Conservation (phyloP, 2,113 vertebrate species). For the Sigmodon hispidus region DNA sequence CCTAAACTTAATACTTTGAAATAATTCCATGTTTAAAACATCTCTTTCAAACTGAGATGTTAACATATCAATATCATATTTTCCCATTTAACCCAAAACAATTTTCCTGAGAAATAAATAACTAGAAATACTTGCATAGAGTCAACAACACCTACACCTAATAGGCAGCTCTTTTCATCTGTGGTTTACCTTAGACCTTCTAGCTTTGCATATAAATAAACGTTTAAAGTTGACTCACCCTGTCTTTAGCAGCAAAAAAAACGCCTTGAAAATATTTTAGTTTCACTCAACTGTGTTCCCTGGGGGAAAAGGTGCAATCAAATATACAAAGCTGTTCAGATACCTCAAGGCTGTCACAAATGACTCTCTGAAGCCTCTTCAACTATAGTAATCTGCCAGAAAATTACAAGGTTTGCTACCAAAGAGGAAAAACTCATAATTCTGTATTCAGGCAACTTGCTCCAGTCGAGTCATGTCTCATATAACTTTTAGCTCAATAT, state of each 20-base stretch:
- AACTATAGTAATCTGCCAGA: not conserved
- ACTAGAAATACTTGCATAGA: not conserved
- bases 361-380: not conserved
- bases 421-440: slow-evolving; percentile 45
- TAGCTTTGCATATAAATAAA: slow-evolving; percentile 18
- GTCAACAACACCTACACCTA: not conserved
- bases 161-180: not conserved
- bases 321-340: not conserved
- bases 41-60: slow-evolving; percentile 48
- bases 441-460: slow-evolving; percentile 52
- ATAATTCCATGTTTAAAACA: slow-evolving; percentile 36
- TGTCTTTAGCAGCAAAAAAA: not conserved
- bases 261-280: slow-evolving; percentile 15
- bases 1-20: slow-evolving; percentile 61
- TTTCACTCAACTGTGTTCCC: slow-evolving; percentile 20
- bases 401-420: slow-evolving; percentile 57
- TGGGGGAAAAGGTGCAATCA: not conserved
- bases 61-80: not conserved
- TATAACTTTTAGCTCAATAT: not conserved
- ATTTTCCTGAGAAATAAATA: slow-evolving; percentile 19
- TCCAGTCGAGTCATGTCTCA: slow-evolving; percentile 14
- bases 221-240: not conserved
- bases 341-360: not conserved
- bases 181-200: not conserved
- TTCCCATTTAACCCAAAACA: not conserved